phyloP scores from a whole-genome alignment of 2,113 vertebrate species.

The Atherinomorus stipes region DNA sequence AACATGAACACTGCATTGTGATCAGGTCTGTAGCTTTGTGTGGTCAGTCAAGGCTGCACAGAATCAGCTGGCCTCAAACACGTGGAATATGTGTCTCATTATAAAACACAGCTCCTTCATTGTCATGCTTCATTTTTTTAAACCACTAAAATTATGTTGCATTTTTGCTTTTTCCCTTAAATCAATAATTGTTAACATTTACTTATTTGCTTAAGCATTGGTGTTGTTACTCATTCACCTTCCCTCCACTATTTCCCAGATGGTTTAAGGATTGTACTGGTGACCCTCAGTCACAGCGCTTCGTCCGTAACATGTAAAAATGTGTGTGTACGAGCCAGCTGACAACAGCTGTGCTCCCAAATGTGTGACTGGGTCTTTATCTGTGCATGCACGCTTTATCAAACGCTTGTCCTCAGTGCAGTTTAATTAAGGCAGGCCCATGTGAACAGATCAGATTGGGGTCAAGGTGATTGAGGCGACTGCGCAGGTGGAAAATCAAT shows the following conservation, averaged over 20 bases:
- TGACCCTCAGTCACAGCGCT: conserved; percentile 24
- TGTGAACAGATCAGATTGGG: conserved; percentile 44
- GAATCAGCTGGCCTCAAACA: conserved; percentile 27
- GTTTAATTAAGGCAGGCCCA: conserved; percentile 65
- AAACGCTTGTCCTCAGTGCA: conserved; percentile 26
- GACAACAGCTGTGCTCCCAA: conserved; percentile 23
- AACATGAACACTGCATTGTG: conserved; percentile 16
- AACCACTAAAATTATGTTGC: neutral
- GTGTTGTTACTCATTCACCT: conserved; percentile 41
- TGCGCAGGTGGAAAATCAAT: conserved; percentile 70
- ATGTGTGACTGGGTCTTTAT: conserved; percentile 29
- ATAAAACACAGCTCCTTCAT: neutral
- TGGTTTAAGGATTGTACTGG: conserved; percentile 1
- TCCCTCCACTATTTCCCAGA: conserved; percentile 24
- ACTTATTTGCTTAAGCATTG: conserved; percentile 6
- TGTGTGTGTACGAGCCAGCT: conserved; percentile 9
- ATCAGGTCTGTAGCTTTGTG: conserved; percentile 2
- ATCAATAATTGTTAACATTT: conserved; percentile 15
- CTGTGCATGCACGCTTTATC: conserved; percentile 40
- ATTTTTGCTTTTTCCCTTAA: conserved; percentile 13
- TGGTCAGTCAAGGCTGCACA: conserved; percentile 8
- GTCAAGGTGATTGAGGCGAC: conserved; percentile 71
- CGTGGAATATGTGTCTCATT: neutral
- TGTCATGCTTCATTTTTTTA: neutral
- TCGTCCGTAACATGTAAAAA: conserved; percentile 33